Base-by-base conservation (phyloP, 2,113 vertebrate species). In the Alouatta palliata region DNA sequence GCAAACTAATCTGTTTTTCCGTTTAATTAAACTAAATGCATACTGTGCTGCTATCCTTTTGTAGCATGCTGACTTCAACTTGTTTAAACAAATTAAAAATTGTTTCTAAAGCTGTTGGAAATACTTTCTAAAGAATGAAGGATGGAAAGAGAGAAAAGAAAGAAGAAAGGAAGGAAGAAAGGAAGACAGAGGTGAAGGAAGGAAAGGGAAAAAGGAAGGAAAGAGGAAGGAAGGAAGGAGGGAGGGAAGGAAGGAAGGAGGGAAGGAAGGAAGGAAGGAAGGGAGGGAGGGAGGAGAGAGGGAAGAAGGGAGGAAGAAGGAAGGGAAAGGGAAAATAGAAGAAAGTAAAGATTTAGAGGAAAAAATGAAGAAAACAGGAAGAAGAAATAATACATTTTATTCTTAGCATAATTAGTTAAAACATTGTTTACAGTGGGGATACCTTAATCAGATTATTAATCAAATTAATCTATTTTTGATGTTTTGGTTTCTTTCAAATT, bases 1-100 rank as follows among this genome's bases (percentile, higher is more conserved):
- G 88, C 73, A 88, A 40, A 10, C 3, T 91, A 43, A 64, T 95
- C 17, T 93, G 12, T 6, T 9, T 96, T 45, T 27, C 6, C 80
- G 2, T 49, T 94, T 87, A 87, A 80, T 35, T 89, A 23, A 94
- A 77, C 14, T 19, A 32, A 93, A 1, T 91, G 96, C 96, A 94
- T 6, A 35, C 4, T 54, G 21, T 40, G 8, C 9, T 49, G 0
- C 4, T 37, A 0, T 90, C 52, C 1, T 40, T 68, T 90, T 93
- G 66, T 27, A 95, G 43, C 27, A 95, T 73, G 14, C 32, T 43
- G 9, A 88, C 8, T 16, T 43, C 70, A 76, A 80, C 2, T 27
- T 2, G 87, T 40, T 58, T 73, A 32, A n/a, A 87, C 37, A 52
- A 25, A 52, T 70, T 77, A 56, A 89, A 17, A n/a, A 70, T 7